Evolutionary conservation across 2,113 vertebrate genomes (phyloP), one percentile per base, ranked within the genome.

Genomic region (Paradoxurus hermaphroditus): DNA sequence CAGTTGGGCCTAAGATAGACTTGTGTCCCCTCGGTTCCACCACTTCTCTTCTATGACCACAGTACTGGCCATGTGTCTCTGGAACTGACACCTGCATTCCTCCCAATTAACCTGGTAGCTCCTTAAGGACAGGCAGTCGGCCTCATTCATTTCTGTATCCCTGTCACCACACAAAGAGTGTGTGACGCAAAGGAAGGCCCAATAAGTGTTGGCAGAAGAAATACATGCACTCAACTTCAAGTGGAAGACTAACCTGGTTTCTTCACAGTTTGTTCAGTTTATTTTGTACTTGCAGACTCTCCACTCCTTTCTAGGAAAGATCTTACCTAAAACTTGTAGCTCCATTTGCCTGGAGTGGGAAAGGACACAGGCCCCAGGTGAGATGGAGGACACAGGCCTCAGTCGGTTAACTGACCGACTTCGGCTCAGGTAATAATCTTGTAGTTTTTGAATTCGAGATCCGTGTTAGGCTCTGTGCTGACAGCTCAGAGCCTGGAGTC

Each of bases 221-320:
- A 90, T 34, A 8, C 4, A 16, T 39, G 63, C 41, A 23, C 49
- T 86, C 36, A 68, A 18, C 31, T 75, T 49, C 2, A 1, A 62
- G 27, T 1, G 18, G 56, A 93, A 27, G 78, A 81, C 49, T 82
- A 87, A 95, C 29, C 16, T 5, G 5, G 25, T 46, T 91, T 81
- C 85, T 53, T 86, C 46, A 49, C 9, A 39, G 75, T 36, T n/a
- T 93, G 46, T 19, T 67, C 46, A 34, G 78, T 85, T 72, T 70
- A 75, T 88, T 91, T 77, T 44, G 34, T 68, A 34, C 70, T 91
- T 87, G 36, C 51, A 84, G 86, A 93, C 44, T 41, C 67, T 86
- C 46, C 16, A 44, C 70, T 94, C 46, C 70, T 97, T 90, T 81
- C 29, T 41, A 84, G 93, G 77, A 91, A 95, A 89, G 41, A 56